These are phyloP conservation scores for Oncopodura yosiiana DNA, from an alignment of 1,140 invertebrate species.

Conservation along the genomic window DNA sequence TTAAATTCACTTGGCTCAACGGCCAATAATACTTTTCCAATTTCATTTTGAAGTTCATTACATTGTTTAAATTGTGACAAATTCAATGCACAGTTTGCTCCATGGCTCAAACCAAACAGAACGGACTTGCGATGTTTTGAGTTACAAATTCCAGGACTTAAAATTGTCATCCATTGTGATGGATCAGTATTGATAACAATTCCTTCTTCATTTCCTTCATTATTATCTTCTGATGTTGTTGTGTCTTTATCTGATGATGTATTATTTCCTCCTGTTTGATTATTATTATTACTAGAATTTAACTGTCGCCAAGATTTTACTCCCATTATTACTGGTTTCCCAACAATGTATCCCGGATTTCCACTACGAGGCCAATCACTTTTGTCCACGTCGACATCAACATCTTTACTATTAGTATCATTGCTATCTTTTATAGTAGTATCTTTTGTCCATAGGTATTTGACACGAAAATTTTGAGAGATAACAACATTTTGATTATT, in stretches of 20 bases:
- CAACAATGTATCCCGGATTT: slow-evolving; percentile 55
- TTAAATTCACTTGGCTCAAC: not conserved
- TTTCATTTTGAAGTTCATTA: slow-evolving; percentile 16
- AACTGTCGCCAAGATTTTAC: not conserved
- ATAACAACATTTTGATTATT: too few relatives aligned
- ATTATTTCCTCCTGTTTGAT: not conserved
- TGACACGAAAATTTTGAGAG: slow-evolving; percentile 46
- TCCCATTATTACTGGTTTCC: slow-evolving; percentile 49
- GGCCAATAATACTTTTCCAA: slow-evolving; percentile 22
- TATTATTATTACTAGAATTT: not conserved
- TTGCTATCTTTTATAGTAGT: not conserved
- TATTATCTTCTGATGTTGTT: slow-evolving; percentile 1
- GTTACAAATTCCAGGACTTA: slow-evolving; percentile 17
- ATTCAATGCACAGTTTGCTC: slow-evolving; percentile 11
- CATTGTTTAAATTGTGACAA: slow-evolving; percentile 12
- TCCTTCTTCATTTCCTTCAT: slow-evolving; percentile 1
- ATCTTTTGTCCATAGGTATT: slow-evolving; percentile 41
- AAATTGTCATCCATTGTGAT: slow-evolving; percentile 19
- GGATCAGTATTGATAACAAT: not conserved
- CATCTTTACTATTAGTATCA: not conserved
- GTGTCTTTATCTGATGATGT: not conserved
- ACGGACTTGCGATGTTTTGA: slow-evolving; percentile 8
- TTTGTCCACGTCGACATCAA: slow-evolving; percentile 35
- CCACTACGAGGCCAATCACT: slow-evolving; percentile 48
- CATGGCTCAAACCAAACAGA: slow-evolving; percentile 20